Base-by-base conservation (phyloP, 1,140 invertebrate species). In the Bombus difficillimus region DNA sequence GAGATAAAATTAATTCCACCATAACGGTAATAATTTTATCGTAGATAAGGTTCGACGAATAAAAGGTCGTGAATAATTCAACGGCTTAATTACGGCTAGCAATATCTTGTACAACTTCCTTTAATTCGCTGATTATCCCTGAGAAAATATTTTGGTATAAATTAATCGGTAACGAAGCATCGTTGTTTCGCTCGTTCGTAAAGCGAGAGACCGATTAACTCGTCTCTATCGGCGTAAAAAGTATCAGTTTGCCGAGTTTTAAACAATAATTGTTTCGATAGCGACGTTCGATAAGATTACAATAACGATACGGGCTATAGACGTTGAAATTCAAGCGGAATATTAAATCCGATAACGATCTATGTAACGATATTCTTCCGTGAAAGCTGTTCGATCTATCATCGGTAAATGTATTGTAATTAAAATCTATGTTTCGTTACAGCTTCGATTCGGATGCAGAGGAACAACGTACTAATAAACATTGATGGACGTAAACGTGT, bases 51-150 rank as follows among this genome's bases (percentile, higher is more conserved):
- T 25, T 76, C 8, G 57, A 76, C 59, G 39, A 76, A 76, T 74
- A 74, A 34, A 74, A 34, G 41, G 72, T 53, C 72, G 41, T 74
- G 72, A 74, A 74, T 76, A 76, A 76, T 76, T 76, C 74, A 59
- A 57, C 74, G 13, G 25, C 47, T 37, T 76, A 28, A 76, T 76
- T 76, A 37, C 47, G n/a, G 41, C 73, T 57, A 57, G 47, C 0
- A 75, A 75, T 75, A 75, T 57, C 32, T 75, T 1, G 13, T 62
- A n/a, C 25, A 76, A 59, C 47, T 76, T 76, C 34, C 74, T 62
- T 39, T 18, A 18, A n/a, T 39, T 41, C 34, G 34, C 28, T 39
- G 37, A 59, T 57, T 59, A 76, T n/a, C 15, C 53, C 3, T 76
- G 53, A 6, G 53, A 76, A 59, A 39, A 39, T 25, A 76, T n/a